These are phyloP conservation scores for Ophioderma brevispina DNA, from an alignment of 35 echinoderm and acorn worm species.

Conservation along the genomic window DNA sequence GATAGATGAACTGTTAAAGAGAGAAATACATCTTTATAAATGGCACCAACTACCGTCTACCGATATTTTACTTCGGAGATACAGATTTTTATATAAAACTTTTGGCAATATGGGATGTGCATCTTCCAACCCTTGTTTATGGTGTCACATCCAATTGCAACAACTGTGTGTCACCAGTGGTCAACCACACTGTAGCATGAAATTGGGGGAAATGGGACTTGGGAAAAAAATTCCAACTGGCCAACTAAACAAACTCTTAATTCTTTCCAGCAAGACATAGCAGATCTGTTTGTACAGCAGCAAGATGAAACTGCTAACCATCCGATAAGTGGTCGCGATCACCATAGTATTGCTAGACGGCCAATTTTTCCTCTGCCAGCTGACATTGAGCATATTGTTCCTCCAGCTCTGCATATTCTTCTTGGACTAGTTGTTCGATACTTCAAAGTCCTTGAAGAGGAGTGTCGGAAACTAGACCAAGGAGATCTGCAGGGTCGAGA, in stretches of 20 bases:
- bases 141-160: neutral
- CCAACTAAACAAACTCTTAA: no score
- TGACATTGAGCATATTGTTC: neutral
- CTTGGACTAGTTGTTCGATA: neutral
- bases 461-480: neutral
- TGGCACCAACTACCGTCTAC: neutral
- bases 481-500: neutral
- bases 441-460: neutral
- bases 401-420: neutral
- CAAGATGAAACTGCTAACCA: neutral
- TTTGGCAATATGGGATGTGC: neutral
- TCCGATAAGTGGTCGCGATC: neutral
- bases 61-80: neutral
- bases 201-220: neutral
- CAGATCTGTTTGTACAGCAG: neutral
- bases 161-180: neutral
- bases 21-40: neutral
- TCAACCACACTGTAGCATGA: neutral
- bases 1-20: neutral
- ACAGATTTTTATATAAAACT: neutral
- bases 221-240: neutral
- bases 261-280: neutral
- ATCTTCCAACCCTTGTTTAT: neutral
- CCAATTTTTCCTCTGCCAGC: neutral
- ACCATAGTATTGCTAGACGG: neutral